A percentile compares a stretch with the other conserved stretches of the same genome.
Evolutionary conservation across 2,113 vertebrate species (phyloP).

Genomic region (Stigmatopora nigra): DNA sequence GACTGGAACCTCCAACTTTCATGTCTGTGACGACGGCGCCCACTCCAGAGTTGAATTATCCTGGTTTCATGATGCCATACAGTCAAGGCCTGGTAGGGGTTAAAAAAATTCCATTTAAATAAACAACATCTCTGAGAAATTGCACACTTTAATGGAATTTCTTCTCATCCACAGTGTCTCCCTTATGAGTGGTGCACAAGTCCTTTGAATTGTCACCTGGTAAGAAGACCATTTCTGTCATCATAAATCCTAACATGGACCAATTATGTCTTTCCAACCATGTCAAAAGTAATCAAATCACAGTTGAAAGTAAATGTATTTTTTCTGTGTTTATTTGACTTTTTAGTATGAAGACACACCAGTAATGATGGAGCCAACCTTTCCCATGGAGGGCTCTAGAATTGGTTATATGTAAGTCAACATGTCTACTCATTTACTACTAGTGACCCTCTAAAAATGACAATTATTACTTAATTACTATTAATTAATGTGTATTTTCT

Average conservation of each 20-base stretch:
- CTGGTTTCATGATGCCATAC: constrained; percentile 2
- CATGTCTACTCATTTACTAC: no score
- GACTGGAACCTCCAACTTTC: background rate
- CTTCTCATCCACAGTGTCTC: background rate
- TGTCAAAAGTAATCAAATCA: no score
- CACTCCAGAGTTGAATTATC: background rate
- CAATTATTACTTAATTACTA: no score
- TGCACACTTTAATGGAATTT: background rate
- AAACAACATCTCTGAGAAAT: background rate
- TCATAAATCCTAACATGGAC: no score
- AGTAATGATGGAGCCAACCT: background rate
- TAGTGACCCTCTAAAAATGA: no score
- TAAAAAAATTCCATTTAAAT: background rate
- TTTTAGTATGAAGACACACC: background rate
- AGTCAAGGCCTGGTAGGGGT: background rate
- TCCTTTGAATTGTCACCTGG: background rate
- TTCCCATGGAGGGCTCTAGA: background rate
- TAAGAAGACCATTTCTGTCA: background rate
- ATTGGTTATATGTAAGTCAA: background rate
- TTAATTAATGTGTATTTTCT: background rate
- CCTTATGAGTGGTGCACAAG: background rate
- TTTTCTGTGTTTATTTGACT: background rate
- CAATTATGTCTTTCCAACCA: background rate
- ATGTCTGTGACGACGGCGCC: background rate
- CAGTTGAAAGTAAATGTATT: no score